Conservation (phyloP, 2,888 invertebrate genomes). For the Sinelater perroti region DNA sequence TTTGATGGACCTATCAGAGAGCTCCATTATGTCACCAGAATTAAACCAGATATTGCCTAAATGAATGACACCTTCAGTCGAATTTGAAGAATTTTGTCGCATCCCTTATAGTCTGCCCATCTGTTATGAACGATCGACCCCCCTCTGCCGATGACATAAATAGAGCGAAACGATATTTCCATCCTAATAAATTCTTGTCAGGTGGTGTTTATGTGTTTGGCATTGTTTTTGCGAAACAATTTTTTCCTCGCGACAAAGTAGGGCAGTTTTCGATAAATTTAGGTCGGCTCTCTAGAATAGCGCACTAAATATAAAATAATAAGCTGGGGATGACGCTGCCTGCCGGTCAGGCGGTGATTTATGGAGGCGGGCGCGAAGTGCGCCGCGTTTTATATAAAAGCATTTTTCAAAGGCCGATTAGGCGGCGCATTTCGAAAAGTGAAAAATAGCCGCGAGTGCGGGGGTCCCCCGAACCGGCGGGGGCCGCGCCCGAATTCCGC, state of each 20-base stretch:
- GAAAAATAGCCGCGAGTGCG: constrained; percentile 10
- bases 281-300: constrained; percentile 24
- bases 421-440: neutral
- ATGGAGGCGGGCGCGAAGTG: neutral
- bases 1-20: too few species aligned
- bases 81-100: too few species aligned
- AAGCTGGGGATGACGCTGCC: constrained; percentile 8
- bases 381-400: neutral
- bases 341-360: too few species aligned
- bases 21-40: too few species aligned
- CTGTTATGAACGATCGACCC: too few species aligned
- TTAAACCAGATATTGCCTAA: too few species aligned
- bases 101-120: too few species aligned
- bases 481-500: constrained; percentile 10
- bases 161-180: too few species aligned
- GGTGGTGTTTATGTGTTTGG: constrained; percentile 10
- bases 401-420: neutral
- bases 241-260: constrained; percentile 11
- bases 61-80: too few species aligned
- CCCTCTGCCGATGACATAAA: too few species aligned
- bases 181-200: too few species aligned
- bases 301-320: constrained; percentile 27
- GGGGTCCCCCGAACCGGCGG: constrained; percentile 15
- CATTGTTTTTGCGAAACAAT: constrained; percentile 3
- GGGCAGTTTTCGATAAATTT: constrained; percentile 19